Base-by-base conservation (phyloP, 2,797 vertebrate species). In the Microhierax caerulescens region DNA sequence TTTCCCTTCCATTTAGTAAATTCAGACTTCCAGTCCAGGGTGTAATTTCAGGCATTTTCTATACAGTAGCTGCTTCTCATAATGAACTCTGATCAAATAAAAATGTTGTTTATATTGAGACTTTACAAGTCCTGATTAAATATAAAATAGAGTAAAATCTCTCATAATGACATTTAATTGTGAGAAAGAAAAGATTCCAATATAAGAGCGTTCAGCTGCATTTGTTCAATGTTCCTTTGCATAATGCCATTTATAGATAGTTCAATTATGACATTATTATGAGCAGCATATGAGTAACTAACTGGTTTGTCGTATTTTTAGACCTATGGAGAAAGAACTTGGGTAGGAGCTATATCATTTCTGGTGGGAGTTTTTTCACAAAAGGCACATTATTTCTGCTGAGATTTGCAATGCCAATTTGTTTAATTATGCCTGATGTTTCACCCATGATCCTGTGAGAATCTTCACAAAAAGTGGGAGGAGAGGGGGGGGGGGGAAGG, bases 151-250 rank as follows among this genome's bases (percentile, higher is more conserved):
- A 97, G 96, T 98, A 96, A 97, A 98, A 98, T 98, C 98, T 96
- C 95, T 98, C 98, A 96, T 98, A 98, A 98, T 98, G 97, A 97
- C 97, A 97, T 98, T 98, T 98, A 98, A 98, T 98, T 98, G 97
- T 97, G 97, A 98, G 97, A 97, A 96, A 98, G 96, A 97, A 98
- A 97, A 96, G 97, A 97, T 98, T 96, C 96, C 97, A 96, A 95
- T 95, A 97, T 97, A 97, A 98, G 96, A 98, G 96, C 85, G 59
- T 97, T 98, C 97, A 98, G 97, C 95, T 98, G 96, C 96, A 95
- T 96, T 97, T 97, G 97, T 97, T 98, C 97, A 91, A 68, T 85
- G 95, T 97, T 97, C 97, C 97, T 97, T 97, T 97, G 97, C 97
- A 97, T 97, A 97, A 97, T 98, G 97, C 96, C 96, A 56, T 98